phyloP scores from a whole-genome alignment of 2,797 vertebrate species.

The Margarornis squamiger region DNA sequence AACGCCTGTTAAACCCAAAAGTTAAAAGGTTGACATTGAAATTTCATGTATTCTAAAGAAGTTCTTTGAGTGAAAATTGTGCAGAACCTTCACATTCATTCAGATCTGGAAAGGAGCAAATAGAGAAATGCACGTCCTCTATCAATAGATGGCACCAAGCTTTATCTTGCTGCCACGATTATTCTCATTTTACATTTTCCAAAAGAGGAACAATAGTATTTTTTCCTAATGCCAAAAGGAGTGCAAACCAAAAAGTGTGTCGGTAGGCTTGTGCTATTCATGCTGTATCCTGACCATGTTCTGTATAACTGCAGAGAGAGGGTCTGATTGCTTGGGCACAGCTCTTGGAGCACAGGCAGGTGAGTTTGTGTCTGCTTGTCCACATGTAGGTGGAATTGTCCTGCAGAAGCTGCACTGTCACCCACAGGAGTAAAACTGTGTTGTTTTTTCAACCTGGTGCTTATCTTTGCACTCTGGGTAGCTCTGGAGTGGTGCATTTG shows the following conservation, averaged over 20 bases:
- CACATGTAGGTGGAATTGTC: not conserved
- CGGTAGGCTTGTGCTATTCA: not conserved
- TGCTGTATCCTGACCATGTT: not conserved
- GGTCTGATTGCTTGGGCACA: not conserved
- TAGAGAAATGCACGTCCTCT: not conserved
- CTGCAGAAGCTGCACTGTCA: not conserved
- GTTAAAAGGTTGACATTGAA: not conserved
- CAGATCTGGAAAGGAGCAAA: not conserved
- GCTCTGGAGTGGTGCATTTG: not conserved
- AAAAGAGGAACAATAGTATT: not conserved
- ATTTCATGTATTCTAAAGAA: not conserved
- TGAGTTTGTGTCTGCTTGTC: not conserved
- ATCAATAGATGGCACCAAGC: not conserved
- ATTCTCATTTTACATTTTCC: not conserved
- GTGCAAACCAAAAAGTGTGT: not conserved
- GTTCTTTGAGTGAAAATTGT: not conserved
- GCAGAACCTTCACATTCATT: not conserved
- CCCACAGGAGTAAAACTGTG: not conserved
- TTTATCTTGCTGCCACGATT: not conserved
- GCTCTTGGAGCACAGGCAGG: not conserved
- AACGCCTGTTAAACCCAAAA: not conserved
- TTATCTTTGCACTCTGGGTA: not conserved
- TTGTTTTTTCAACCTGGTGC: not conserved
- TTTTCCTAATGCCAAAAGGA: not conserved
- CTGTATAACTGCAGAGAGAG: not conserved